These are phyloP conservation scores for Lepidurus arcticus DNA, from an alignment of 1,140 invertebrate genomes.

Conservation along the genomic window DNA sequence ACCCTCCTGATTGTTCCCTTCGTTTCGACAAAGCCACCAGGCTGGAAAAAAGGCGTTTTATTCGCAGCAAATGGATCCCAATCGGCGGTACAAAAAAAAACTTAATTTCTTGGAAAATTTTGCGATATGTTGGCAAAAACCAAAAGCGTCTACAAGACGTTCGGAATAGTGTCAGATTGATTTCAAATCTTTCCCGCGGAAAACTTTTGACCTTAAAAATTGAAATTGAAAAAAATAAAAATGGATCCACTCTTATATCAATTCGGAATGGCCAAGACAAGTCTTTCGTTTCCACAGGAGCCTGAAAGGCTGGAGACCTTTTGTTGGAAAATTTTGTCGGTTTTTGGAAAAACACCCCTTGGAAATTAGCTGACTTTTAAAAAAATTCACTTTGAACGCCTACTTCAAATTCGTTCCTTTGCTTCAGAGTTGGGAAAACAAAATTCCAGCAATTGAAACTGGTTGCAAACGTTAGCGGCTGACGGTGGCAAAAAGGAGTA, in stretches of 20 bases:
- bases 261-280: slow-evolving; percentile 16
- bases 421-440: background rate
- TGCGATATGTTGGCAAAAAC: slow-evolving; percentile 8
- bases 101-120: background rate
- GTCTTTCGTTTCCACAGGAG: slow-evolving; percentile 10
- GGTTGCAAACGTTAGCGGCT: background rate
- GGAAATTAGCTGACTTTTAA: background rate
- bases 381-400: background rate
- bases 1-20: background rate
- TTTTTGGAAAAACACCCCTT: background rate
- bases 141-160: background rate
- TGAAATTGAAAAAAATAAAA: slow-evolving; percentile 23
- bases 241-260: background rate
- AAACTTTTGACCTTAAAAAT: slow-evolving; percentile 24
- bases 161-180: slow-evolving; percentile 2
- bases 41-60: background rate
- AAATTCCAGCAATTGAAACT: background rate
- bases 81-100: background rate
- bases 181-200: background rate
- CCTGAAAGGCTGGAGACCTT: slow-evolving; percentile 20
- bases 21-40: background rate
- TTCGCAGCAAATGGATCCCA: background rate
- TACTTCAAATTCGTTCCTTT: background rate
- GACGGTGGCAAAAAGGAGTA: background rate
- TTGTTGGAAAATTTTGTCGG: background rate